Base-by-base conservation (phyloP, 1,140 invertebrate genomes). In the Lepidurus packardi region DNA sequence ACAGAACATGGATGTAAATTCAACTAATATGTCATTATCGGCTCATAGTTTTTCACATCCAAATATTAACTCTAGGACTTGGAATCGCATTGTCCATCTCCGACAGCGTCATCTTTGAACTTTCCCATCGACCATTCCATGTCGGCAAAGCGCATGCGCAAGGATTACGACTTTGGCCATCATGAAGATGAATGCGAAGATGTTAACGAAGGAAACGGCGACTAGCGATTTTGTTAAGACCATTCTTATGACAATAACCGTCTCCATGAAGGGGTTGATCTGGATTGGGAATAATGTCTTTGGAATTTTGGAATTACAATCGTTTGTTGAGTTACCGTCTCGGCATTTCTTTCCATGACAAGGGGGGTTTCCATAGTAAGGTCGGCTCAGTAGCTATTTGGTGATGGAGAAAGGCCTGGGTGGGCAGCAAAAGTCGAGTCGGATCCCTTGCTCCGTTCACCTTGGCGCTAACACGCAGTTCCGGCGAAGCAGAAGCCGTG, bases 351-450 rank as follows among this genome's bases (percentile, higher is more conserved):
- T 65, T 65, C 53, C 53, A 65, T 7, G 21, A 16, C 13, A 65
- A 13, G n/a, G 53, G 53, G 5, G 53, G 53, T 65, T 65, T 65
- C 53, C 53, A 65, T 13, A 65, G 76, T 11, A 25, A 21, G 25
- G 11, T 25, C 53, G 73, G 73, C 24, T 75, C 41, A 6, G 34
- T 43, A 47, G 73, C 34, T 42, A 78, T 34, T 3, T 74, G 78
- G 11, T 73, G 73, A 8, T 73, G 42, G 21, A 78, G 74, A 10
- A 42, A 74, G 3, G 78, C 78, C 42, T 73, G 24, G 9, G 78
- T 78, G 78, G 78, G 78, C 41, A 43, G 42, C 21, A 78, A 13
- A 73, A 78, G 78, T 47, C 78, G 78, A 13, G n/a, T 25, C 41
- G 78, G 78, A 74, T 78, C 78, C 16, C 73, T 73, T 16, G 73